Evolutionary conservation across 1,140 invertebrate species (phyloP).

Genomic region (Chironomus striatipennis): DNA sequence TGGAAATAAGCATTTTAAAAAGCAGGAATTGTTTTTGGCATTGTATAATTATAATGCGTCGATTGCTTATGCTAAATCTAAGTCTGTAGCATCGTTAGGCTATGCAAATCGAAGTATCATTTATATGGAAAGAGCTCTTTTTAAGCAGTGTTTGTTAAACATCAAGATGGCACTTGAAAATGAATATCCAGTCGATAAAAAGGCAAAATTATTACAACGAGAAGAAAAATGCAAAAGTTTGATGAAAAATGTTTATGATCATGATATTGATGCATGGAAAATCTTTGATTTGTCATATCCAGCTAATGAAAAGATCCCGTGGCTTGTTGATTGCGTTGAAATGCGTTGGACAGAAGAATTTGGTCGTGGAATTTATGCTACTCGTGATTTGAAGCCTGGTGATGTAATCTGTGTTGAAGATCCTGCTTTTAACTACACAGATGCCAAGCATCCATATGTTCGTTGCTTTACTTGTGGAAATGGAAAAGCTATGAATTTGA

Average conservation of each 20-base stretch:
- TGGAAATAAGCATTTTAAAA: too few species aligned
- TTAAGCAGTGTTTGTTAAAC: constrained; percentile 51
- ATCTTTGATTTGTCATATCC: constrained; percentile 38
- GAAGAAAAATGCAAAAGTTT: constrained; percentile 42
- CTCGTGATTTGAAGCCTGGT: too few species aligned
- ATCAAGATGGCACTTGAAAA: constrained; percentile 44
- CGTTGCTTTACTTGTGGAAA: too few species aligned
- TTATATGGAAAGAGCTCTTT: constrained; percentile 52
- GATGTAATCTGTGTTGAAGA: too few species aligned
- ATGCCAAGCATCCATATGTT: too few species aligned
- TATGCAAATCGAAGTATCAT: constrained; percentile 62
- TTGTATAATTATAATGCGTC: background rate
- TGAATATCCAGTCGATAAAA: constrained; percentile 44
- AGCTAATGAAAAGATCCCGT: constrained; percentile 43
- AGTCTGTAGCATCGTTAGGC: constrained; percentile 38
- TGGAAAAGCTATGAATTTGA: too few species aligned
- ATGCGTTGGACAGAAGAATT: constrained; percentile 47
- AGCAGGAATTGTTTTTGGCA: background rate
- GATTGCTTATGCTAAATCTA: background rate
- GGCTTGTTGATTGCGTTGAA: constrained; percentile 50
- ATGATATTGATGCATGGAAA: constrained; percentile 32
- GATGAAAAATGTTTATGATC: constrained; percentile 33
- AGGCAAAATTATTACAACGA: constrained; percentile 46
- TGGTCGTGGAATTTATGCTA: too few species aligned
- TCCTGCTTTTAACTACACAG: too few species aligned